Evolutionary conservation across 2,113 vertebrate species (phyloP).

Genomic region (Aptenodytes patagonicus): DNA sequence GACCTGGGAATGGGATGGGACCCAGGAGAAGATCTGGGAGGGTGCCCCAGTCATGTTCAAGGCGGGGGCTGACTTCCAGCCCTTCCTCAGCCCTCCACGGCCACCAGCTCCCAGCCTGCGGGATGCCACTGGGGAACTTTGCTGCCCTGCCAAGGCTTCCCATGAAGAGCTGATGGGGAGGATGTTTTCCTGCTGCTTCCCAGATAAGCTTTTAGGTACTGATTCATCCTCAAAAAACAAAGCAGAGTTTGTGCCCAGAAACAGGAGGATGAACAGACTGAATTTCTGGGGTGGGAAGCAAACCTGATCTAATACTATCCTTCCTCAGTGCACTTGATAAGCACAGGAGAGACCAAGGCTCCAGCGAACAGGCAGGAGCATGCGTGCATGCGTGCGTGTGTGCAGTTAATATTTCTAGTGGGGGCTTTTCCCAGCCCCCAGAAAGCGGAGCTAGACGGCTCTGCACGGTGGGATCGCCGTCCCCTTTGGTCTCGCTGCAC

Average conservation of each 20-base stretch:
- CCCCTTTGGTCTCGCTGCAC: neutral
- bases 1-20: neutral
- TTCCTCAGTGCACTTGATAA: neutral
- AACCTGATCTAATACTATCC: neutral
- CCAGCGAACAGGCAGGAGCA: neutral
- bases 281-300: neutral
- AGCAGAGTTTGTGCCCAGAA: neutral
- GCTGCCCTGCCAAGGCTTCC: neutral
- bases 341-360: neutral
- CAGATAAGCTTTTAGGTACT: neutral
- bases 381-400: rapidly evolving
- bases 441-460: neutral
- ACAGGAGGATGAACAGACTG: neutral
- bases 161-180: neutral
- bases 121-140: neutral
- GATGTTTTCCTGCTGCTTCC: neutral
- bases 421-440: neutral
- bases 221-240: neutral
- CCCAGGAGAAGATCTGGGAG: neutral
- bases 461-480: rapidly evolving
- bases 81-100: neutral
- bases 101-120: neutral
- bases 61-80: neutral
- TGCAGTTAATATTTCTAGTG: neutral
- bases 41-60: neutral